Percentiles rank a stretch among this genome's conserved stretches.
Evolutionary conservation across 2,113 vertebrate species (phyloP).

Genomic region (Hystrix brachyura): DNA sequence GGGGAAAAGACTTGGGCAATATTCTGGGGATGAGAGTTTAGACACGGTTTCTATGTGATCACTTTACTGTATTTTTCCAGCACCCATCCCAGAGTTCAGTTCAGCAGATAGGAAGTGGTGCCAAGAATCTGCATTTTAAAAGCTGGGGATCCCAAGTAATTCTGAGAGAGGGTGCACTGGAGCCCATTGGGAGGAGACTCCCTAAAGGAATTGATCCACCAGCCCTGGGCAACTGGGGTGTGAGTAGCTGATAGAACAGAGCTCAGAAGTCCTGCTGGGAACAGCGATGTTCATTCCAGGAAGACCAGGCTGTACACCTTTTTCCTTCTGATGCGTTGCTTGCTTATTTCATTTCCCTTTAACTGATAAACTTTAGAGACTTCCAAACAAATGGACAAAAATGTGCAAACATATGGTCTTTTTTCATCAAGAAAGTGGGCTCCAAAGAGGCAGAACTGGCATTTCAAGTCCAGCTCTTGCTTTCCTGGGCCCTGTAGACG

Average conservation of each 20-base stretch:
- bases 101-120: background rate
- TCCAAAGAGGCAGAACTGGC: background rate
- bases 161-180: background rate
- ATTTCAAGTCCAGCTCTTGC: background rate
- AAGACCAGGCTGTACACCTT: too few relatives aligned
- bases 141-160: background rate
- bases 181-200: background rate
- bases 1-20: background rate
- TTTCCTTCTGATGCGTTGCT: background rate
- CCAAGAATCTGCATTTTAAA: background rate
- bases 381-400: background rate
- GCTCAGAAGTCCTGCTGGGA: background rate
- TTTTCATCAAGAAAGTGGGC: background rate
- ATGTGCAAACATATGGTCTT: background rate
- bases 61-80: background rate
- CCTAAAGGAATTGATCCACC: background rate
- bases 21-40: background rate
- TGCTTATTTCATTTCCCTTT: background rate
- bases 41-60: background rate
- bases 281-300: background rate
- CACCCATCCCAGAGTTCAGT: background rate
- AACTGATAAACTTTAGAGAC: background rate
- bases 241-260: accelerated
- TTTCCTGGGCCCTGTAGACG: background rate
- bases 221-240: background rate